Percentiles rank a stretch among this genome's conserved stretches.
phyloP scores from a whole-genome alignment of 2,113 vertebrate genomes.

The Antechinus flavipes region DNA sequence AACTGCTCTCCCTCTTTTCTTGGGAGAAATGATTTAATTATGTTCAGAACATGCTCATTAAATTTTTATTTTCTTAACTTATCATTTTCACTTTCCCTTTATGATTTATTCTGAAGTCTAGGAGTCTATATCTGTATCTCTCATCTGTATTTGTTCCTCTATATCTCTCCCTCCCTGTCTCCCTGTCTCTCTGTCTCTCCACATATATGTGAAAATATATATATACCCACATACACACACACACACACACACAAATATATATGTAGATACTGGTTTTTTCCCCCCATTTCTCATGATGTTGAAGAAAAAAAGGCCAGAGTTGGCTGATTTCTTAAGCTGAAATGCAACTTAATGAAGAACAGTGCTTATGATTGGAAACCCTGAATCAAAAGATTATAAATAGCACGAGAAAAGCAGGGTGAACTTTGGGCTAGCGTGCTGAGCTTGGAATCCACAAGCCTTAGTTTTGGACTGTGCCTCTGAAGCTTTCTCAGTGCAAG shows the following conservation, averaged over 20 bases:
- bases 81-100: background rate
- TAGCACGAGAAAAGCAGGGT: background rate
- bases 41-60: background rate
- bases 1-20: background rate
- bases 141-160: background rate
- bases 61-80: slow-evolving; percentile 44
- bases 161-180: background rate
- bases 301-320: slow-evolving; percentile 26
- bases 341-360: slow-evolving; percentile 35
- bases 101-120: slow-evolving; percentile 6
- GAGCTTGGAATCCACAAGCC: background rate
- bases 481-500: background rate
- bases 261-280: background rate
- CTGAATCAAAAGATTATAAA: background rate
- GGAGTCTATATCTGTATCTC: background rate
- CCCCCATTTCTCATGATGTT: background rate
- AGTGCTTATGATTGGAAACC: slow-evolving; percentile 3
- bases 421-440: background rate
- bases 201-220: no score
- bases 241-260: background rate
- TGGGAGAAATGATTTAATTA: slow-evolving; percentile 41
- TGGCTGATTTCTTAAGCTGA: background rate
- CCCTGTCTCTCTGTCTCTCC: background rate
- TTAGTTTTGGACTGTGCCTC: background rate
- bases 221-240: no score